Percentiles rank a stretch among this genome's conserved stretches.
Evolutionary conservation across 2,888 invertebrate genomes (phyloP).

Genomic region (Plebejus anna): DNA sequence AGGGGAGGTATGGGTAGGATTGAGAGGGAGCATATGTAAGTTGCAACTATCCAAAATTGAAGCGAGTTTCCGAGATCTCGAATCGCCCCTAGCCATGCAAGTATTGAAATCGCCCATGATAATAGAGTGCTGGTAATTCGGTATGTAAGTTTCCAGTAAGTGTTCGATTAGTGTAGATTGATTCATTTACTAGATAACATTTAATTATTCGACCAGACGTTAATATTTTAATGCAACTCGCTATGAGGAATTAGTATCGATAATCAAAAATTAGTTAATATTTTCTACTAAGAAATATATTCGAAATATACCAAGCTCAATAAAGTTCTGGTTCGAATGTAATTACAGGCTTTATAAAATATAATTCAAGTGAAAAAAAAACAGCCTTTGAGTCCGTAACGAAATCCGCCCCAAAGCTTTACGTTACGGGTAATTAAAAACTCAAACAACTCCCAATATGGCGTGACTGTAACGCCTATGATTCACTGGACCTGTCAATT

Average conservation of each 20-base stretch:
- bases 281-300: background rate
- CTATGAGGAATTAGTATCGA: background rate
- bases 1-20: background rate
- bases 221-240: constrained; percentile 8
- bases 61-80: too few species aligned
- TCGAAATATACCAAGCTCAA: background rate
- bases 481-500: constrained; percentile 68
- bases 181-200: constrained; percentile 4
- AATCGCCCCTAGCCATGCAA: too few species aligned
- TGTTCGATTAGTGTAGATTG: background rate
- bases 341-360: background rate
- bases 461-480: constrained; percentile 53
- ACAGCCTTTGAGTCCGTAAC: constrained; percentile 59
- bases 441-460: constrained; percentile 71
- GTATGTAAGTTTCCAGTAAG: too few species aligned
- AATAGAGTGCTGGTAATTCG: too few species aligned
- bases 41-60: too few species aligned
- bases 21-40: background rate
- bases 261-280: background rate
- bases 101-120: too few species aligned
- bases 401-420: constrained; percentile 65
- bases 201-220: background rate
- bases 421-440: constrained; percentile 76
- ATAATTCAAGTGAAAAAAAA: constrained; percentile 31
- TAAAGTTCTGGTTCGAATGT: background rate